A percentile compares a stretch with the other conserved stretches of the same genome.
phyloP scores from a whole-genome alignment of 1,140 invertebrate species.

The Chrysopa pallens region DNA sequence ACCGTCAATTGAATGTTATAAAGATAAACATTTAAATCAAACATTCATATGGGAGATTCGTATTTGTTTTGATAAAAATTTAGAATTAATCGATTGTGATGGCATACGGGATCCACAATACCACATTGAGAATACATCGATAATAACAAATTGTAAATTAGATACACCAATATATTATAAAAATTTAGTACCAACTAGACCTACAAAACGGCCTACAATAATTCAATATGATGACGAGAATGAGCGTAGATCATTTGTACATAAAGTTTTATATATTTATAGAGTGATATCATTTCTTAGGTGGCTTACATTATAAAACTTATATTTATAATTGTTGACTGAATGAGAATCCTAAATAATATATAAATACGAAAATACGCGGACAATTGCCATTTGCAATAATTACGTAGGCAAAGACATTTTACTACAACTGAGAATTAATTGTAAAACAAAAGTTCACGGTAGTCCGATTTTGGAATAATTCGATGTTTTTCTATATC shows the following conservation, averaged over 20 bases:
- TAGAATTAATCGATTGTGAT: conserved; percentile 38
- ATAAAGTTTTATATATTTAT: conserved; percentile 5
- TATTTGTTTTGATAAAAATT: conserved; percentile 43
- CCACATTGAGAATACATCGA: conserved; percentile 11
- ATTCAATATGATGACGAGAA: too few relatives aligned
- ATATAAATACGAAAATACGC: too few relatives aligned
- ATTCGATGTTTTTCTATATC: too few relatives aligned
- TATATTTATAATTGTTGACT: neutral
- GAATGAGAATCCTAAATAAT: too few relatives aligned
- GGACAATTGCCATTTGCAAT: too few relatives aligned
- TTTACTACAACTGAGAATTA: too few relatives aligned
- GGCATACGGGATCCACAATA: conserved; percentile 17
- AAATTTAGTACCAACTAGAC: conserved; percentile 16
- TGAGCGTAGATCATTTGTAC: too few relatives aligned
- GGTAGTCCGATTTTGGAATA: too few relatives aligned
- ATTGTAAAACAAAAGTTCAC: too few relatives aligned
- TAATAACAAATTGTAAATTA: conserved; percentile 36
- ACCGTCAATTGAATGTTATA: conserved; percentile 39
- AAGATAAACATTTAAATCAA: conserved; percentile 30
- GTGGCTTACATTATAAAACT: conserved; percentile 10
- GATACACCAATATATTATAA: conserved; percentile 35
- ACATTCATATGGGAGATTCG: conserved; percentile 41
- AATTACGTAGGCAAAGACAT: too few relatives aligned
- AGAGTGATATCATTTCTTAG: conserved; percentile 10
- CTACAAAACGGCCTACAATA: neutral